Evolutionary conservation across 2,113 vertebrate species (phyloP).

Genomic region (Rana temporaria): DNA sequence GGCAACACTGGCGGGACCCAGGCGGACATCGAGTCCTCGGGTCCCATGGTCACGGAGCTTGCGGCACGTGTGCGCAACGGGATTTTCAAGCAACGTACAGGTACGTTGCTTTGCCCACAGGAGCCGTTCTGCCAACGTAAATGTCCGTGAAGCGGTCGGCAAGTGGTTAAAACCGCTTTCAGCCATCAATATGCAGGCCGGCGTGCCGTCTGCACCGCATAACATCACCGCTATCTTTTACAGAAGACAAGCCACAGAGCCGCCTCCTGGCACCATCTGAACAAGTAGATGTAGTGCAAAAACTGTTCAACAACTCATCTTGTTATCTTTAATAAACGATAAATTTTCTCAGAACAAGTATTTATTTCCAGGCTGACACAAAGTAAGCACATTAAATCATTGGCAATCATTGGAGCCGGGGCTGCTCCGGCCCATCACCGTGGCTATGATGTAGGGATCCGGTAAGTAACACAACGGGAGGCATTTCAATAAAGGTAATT

Average conservation of each 20-base stretch:
- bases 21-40: too few relatives aligned
- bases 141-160: too few relatives aligned
- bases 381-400: conserved; percentile 26
- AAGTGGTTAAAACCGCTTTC: too few relatives aligned
- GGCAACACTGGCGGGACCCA: too few relatives aligned
- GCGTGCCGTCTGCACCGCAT: not conserved
- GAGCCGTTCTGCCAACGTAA: too few relatives aligned
- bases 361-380: conserved; percentile 40
- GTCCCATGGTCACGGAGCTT: too few relatives aligned
- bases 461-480: not conserved
- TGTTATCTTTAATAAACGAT: conserved; percentile 48
- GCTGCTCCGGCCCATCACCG: conserved; percentile 27
- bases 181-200: not conserved
- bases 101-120: too few relatives aligned
- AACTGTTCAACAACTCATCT: conserved; percentile 45
- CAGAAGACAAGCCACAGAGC: not conserved
- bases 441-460: conserved; percentile 17
- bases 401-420: not conserved
- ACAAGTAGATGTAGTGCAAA: conserved; percentile 13
- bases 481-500: conserved; percentile 14
- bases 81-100: too few relatives aligned
- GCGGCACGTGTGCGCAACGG: too few relatives aligned
- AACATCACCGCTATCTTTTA: not conserved
- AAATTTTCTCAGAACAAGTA: conserved; percentile 7
- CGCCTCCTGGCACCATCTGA: not conserved